A percentile compares a stretch with the other conserved stretches of the same genome.
Conservation (phyloP, 2,888 invertebrate species). For the Hydrotaea diabolus region DNA sequence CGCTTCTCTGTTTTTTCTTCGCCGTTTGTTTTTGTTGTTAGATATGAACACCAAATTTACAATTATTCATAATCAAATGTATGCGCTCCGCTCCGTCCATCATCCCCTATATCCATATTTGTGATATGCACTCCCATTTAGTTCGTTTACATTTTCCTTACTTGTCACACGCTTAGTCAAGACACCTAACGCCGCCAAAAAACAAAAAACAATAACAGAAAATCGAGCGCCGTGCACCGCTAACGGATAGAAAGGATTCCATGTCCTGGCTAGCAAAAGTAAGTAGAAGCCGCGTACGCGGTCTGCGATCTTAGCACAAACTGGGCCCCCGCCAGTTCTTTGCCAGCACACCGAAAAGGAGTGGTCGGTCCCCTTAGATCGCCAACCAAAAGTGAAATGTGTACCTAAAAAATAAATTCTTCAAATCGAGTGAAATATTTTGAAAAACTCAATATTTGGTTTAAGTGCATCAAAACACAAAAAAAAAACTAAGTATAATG, state of each 20-base stretch:
- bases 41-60: conserved; percentile 34
- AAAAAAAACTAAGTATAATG: not conserved
- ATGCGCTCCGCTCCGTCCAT: conserved; percentile 31
- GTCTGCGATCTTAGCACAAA: not conserved
- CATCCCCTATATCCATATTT: conserved; percentile 41
- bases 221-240: not conserved
- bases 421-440: conserved; percentile 27
- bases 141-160: conserved; percentile 35
- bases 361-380: not conserved
- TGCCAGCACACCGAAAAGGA: not conserved
- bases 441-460: not conserved
- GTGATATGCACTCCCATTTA: conserved; percentile 38
- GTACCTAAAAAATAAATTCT: not conserved
- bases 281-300: not conserved
- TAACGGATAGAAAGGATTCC: conserved; percentile 8
- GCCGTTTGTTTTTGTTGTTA: not conserved
- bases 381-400: not conserved
- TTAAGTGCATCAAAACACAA: conserved; percentile 24
- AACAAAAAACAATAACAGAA: conserved; percentile 5
- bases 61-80: conserved; percentile 42
- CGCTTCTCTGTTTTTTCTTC: not conserved
- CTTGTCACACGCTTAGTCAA: conserved; percentile 38
- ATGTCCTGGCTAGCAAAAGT: conserved; percentile 8
- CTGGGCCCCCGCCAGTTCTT: not conserved
- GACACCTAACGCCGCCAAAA: conserved; percentile 25